Base-by-base conservation (phyloP, 2,888 invertebrate genomes). In the Alcis repandata region DNA sequence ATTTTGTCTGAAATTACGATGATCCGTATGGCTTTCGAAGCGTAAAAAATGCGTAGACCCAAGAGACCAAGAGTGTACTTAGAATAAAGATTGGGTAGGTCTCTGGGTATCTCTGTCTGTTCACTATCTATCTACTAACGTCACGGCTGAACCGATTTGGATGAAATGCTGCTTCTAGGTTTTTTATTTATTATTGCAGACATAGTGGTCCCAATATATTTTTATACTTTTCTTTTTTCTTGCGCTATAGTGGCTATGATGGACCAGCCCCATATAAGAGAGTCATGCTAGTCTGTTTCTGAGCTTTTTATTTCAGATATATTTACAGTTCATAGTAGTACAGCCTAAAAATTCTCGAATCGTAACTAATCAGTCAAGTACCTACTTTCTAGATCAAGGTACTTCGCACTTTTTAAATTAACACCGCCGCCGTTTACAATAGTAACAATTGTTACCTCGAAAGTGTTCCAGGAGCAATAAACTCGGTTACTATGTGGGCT, bases 401-500 rank as follows among this genome's bases (percentile, higher is more conserved):
- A 43, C 1, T 40, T 56, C 11, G n/a, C 33, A 45, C 45, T 27
- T 43, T 56, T 33, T 32, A 33, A 56, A 56, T 45, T 33, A 56
- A 10, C 56, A 56, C 33, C 33, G 2, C 33, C 33, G 2, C 32
- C 19, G 33, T 33, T 56, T 56, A 48, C 46, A 46, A 62, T 17
- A 10, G 27, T 49, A 48, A 48, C 32, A 43, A 48, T 46, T 38
- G 40, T 20, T 43, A 19, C 40, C 33, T 46, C 48, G 56, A 64
- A 59, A 53, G 41, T 63, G 40, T 48, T 48, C 41, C 53, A 58
- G 41, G 51, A 58, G 53, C 38, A 40, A 40, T 19, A 22, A 52
- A 41, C 57, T 38, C 33, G 36, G 61, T 65, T 49, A 64, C 52
- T 56, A 69, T 59, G 53, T 62, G 59, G 63, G 69, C 57, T 56